Conservation (phyloP, 2,797 vertebrate species). For the Vipera ursinii region DNA sequence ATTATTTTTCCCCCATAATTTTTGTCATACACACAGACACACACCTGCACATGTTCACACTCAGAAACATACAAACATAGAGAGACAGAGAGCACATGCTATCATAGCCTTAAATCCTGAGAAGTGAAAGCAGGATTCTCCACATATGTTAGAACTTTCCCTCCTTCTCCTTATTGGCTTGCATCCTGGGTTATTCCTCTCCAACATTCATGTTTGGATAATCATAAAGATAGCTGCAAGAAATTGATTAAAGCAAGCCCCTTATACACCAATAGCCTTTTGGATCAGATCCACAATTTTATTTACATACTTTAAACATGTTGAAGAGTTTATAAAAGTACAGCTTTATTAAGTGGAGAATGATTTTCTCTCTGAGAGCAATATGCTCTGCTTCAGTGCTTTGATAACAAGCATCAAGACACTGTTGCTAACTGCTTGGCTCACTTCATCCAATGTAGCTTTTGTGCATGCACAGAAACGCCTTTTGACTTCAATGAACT, state of each 20-base stretch:
- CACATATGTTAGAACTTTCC: background rate
- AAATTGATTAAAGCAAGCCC: background rate
- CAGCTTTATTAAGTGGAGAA: background rate
- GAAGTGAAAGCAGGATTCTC: background rate
- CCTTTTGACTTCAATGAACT: background rate
- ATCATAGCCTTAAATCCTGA: background rate
- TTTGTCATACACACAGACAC: background rate
- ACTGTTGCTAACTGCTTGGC: background rate
- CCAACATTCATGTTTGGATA: background rate
- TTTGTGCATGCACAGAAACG: background rate
- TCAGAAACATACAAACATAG: background rate
- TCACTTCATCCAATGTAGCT: background rate
- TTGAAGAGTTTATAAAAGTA: background rate
- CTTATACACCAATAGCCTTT: background rate
- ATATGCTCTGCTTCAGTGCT: background rate
- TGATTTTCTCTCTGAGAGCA: background rate
- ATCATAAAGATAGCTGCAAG: background rate
- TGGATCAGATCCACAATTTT: background rate
- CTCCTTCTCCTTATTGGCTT: background rate
- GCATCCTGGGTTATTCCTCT: too few species aligned
- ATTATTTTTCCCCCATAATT: too few species aligned
- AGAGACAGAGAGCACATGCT: background rate
- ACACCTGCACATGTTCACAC: background rate
- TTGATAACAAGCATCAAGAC: background rate
- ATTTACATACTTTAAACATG: background rate